phyloP scores from a whole-genome alignment of 64 coral and sea anemone species.

The Acropora tenuis region DNA sequence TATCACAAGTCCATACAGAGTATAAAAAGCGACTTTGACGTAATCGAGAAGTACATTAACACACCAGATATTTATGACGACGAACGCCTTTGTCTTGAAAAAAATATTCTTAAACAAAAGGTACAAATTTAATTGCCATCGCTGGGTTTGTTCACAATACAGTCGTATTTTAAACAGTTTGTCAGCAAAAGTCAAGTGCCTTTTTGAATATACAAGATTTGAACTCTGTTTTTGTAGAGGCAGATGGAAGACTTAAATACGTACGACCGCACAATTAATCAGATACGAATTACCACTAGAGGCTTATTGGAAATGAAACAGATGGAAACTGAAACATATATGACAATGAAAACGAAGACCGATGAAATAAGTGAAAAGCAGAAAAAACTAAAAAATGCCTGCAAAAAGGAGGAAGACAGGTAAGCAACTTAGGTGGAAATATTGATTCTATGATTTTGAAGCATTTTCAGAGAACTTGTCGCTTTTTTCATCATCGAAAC shows the following conservation, averaged over 20 bases:
- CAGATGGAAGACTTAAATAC: slow-evolving; percentile 4
- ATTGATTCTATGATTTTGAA: too few relatives aligned
- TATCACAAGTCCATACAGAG: slow-evolving; percentile 7
- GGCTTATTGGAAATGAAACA: neutral
- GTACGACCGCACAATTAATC: neutral
- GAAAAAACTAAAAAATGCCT: neutral
- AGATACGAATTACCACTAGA: neutral
- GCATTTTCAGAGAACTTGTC: too few relatives aligned
- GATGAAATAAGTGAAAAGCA: slow-evolving; percentile 14
- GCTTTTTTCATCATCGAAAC: too few relatives aligned
- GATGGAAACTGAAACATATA: neutral
- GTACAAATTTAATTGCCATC: neutral
- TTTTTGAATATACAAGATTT: too few relatives aligned
- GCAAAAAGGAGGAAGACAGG: slow-evolving; percentile 16
- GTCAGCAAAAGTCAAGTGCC: too few relatives aligned
- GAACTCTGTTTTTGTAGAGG: neutral
- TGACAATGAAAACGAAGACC: neutral
- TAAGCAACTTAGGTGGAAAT: neutral
- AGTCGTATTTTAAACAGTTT: too few relatives aligned
- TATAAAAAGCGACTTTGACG: neutral
- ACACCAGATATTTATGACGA: slow-evolving; percentile 33
- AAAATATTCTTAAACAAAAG: slow-evolving; percentile 44
- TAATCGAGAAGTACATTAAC: slow-evolving; percentile 32
- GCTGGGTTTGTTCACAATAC: too few relatives aligned
- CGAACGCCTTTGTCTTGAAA: slow-evolving; percentile 12